Percentiles rank a stretch among this genome's conserved stretches.
Conservation (phyloP, 2,113 vertebrate genomes). For the Prunella fulvescens region DNA sequence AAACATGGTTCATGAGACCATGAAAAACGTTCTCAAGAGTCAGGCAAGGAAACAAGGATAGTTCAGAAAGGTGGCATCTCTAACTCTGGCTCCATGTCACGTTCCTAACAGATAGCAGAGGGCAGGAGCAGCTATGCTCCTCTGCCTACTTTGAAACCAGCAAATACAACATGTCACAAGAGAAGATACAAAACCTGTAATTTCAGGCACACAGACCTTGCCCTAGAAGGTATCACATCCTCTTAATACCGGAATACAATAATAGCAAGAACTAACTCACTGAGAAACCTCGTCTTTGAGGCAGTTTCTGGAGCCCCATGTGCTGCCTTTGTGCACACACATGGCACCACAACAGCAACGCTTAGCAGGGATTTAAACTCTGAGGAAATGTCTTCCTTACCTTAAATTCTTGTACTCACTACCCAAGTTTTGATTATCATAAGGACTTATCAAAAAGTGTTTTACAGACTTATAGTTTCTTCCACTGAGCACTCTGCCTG, state of each 20-base stretch:
- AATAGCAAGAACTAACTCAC: neutral
- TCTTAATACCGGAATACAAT: neutral
- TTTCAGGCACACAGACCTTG: neutral
- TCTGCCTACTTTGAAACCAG: neutral
- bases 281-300: neutral
- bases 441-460: neutral
- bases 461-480: neutral
- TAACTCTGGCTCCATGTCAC: neutral
- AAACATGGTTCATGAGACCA: neutral
- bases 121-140: rapidly evolving
- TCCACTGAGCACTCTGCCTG: neutral
- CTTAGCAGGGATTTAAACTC: neutral
- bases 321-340: neutral
- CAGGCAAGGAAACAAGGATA: neutral
- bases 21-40: neutral
- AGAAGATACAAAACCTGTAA: neutral
- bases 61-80: neutral
- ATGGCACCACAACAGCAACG: neutral
- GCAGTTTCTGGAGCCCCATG: neutral
- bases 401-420: neutral
- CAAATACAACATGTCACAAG: neutral
- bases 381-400: neutral
- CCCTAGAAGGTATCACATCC: neutral
- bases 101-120: neutral
- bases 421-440: neutral